Base-by-base conservation (phyloP, 2,888 invertebrate species). In the Apodemia zela region DNA sequence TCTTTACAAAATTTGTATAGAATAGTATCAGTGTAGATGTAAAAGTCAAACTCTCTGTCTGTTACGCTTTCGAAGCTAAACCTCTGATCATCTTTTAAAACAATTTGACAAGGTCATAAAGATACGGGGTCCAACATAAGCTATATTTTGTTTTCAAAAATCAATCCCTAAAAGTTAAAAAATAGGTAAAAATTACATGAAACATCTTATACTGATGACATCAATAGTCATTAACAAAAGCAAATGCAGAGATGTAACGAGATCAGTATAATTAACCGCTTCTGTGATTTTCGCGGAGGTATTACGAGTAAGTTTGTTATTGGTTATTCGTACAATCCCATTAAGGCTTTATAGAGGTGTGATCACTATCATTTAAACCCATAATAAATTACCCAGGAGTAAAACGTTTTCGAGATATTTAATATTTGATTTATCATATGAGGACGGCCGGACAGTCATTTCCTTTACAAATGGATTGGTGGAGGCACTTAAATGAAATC, bases 261-360 rank as follows among this genome's bases (percentile, higher is more conserved):
- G 25, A 25, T 25, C 13, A 21, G 25, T 51, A 21, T 21, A 18
- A 6, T 18, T 21, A 18, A 51, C 51, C 11, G 7, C 4, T 51
- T 21, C 51, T 11, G 13, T 25, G 51, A 51, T 25, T 51, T 51
- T 51, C 51, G 18, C 21, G 2, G 21, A 11, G 8, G 25, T 51
- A 51, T 51, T 25, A 21, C 21, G 21, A 21, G 21, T 21, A 51
- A 51, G 21, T 51, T 15, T 5, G 21, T 13, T 51, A 25, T 51
- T 51, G 51, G 51, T 51, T 51, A 51, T 51, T 51, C 51, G 21
- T 51, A 11, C 51, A 51, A 51, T 51, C 51, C 51, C 51, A 51
- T 51, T 51, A 21, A 51, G 13, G 51, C 51, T 51, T 51, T 51
- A 51, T 51, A 21, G 51, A 51, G 51, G 51, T 51, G 21, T 51